Percentiles rank a stretch among this genome's conserved stretches.
phyloP scores from a whole-genome alignment of 2,113 vertebrate genomes.

The Piprites chloris region DNA sequence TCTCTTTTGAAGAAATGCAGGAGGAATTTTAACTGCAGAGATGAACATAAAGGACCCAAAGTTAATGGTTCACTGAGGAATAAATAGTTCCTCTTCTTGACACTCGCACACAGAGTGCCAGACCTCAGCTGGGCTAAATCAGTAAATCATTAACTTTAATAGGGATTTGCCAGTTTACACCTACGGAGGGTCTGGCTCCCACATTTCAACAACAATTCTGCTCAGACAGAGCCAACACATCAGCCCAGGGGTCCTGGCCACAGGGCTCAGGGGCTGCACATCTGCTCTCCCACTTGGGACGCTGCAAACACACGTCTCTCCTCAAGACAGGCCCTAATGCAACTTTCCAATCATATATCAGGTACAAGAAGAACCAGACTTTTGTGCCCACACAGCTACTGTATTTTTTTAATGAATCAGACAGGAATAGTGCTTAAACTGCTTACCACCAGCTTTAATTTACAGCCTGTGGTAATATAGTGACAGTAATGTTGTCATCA shows the following conservation, averaged over 20 bases:
- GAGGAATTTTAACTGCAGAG: constrained; percentile 36
- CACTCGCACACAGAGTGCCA: constrained; percentile 1
- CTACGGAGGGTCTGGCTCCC: constrained; percentile 30
- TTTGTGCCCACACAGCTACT: constrained; percentile 36
- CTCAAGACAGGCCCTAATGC: not conserved
- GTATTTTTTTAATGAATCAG: constrained; percentile 65
- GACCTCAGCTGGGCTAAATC: constrained; percentile 40
- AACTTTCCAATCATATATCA: constrained; percentile 23
- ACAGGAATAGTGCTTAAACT: constrained; percentile 39
- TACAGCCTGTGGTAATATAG: constrained; percentile 51
- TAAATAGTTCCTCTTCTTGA: constrained; percentile 66
- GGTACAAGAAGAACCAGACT: not conserved
- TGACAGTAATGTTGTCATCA: constrained; percentile 69
- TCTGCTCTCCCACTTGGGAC: not conserved
- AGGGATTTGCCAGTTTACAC: constrained; percentile 55
- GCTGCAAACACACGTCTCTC: rapidly evolving
- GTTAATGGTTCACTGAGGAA: constrained; percentile 57
- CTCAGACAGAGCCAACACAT: not conserved
- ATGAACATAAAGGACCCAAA: constrained; percentile 37
- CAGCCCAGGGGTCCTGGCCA: not conserved
- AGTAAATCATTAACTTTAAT: constrained; percentile 54
- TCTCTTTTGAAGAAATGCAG: constrained; percentile 17
- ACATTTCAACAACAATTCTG: not conserved
- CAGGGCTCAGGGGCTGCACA: not conserved
- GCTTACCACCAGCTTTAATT: constrained; percentile 44